Evolutionary conservation across 2,113 vertebrate genomes (phyloP).

Genomic region (Sturnus vulgaris): DNA sequence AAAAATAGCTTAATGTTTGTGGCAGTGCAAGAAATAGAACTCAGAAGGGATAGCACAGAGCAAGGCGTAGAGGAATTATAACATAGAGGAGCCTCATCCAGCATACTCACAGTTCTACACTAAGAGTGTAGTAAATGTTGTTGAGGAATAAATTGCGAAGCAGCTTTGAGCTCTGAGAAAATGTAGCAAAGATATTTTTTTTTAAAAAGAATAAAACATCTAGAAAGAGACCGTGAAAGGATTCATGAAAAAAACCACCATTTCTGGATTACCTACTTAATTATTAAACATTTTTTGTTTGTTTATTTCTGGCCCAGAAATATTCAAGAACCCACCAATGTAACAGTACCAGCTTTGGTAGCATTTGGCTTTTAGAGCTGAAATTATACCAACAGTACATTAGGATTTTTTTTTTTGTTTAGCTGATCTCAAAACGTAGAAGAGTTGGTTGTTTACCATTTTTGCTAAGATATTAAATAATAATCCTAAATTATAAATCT

Average conservation of each 20-base stretch:
- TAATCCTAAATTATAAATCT: not conserved
- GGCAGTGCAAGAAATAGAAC: not conserved
- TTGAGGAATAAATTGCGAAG: not conserved
- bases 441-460: not conserved
- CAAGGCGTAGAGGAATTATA: not conserved
- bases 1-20: not conserved
- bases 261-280: not conserved
- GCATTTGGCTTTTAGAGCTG: not conserved
- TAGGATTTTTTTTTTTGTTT: not conserved
- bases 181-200: not conserved
- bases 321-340: not conserved
- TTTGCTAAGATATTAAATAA: not conserved
- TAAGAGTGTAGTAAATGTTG: not conserved
- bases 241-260: accelerated
- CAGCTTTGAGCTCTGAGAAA: not conserved
- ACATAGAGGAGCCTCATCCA: not conserved
- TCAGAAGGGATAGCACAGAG: not conserved
- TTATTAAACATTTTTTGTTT: not conserved
- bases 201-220: not conserved
- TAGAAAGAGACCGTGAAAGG: not conserved
- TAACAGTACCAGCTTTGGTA: not conserved
- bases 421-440: not conserved
- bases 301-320: not conserved
- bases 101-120: not conserved
- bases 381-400: not conserved